Percentiles rank a stretch among this genome's conserved stretches.
These are phyloP conservation scores for Sceliomorpha sp. DNA, from an alignment of 2,888 invertebrate species.

Conservation along the genomic window DNA sequence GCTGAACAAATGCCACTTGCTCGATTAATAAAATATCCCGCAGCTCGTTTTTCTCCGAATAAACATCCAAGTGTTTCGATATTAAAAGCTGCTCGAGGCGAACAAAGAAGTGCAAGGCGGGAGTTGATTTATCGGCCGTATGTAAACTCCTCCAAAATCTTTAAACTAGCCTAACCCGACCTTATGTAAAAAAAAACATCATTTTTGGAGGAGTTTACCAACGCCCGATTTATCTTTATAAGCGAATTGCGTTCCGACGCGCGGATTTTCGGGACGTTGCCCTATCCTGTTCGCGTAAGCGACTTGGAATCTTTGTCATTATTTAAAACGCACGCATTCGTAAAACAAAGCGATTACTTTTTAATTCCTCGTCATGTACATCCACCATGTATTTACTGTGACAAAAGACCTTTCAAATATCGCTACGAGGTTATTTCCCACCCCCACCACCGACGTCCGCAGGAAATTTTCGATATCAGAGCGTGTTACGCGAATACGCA, in stretches of 20 bases:
- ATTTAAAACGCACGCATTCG: too few species aligned
- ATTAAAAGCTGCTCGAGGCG: constrained; percentile 12
- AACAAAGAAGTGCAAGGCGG: constrained; percentile 12
- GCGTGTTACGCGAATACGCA: constrained; percentile 30
- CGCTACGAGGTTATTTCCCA: constrained; percentile 16
- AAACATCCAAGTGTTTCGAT: constrained; percentile 39
- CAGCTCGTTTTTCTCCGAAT: constrained; percentile 34
- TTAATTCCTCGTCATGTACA: too few species aligned
- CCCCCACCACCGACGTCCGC: too few species aligned
- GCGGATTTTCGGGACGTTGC: constrained; percentile 3
- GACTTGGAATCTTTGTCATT: too few species aligned
- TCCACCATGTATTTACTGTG: constrained; percentile 21
- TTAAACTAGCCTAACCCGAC: too few species aligned
- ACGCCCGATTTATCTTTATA: constrained; percentile 27
- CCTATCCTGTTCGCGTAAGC: too few species aligned
- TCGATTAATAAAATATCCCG: constrained; percentile 46
- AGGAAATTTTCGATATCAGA: constrained; percentile 39
- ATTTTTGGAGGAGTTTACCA: too few species aligned
- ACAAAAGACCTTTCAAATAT: constrained; percentile 23
- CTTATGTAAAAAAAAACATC: too few species aligned
- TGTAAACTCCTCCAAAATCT: too few species aligned
- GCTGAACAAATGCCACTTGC: constrained; percentile 35
- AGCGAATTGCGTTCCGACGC: too few species aligned
- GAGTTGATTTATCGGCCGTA: constrained; percentile 32
- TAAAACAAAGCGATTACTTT: too few species aligned